Evolutionary conservation across 2,797 vertebrate species (phyloP).

Genomic region (Helarctos malayanus): DNA sequence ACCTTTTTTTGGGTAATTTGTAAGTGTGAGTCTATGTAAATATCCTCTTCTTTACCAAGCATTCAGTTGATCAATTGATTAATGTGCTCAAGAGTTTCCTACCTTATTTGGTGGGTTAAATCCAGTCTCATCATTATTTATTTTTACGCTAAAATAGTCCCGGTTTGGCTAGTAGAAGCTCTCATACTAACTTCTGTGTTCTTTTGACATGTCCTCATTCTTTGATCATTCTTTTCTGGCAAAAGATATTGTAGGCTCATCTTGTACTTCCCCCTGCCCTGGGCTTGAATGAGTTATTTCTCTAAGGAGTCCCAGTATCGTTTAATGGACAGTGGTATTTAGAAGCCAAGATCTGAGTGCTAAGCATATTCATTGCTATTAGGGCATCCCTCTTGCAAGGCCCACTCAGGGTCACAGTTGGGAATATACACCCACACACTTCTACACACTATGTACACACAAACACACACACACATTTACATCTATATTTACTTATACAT

Average conservation of each 20-base stretch:
- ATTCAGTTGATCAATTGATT: not conserved
- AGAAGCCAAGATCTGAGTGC: not conserved
- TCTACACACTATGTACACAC: not conserved
- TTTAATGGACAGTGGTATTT: slow-evolving; percentile 16
- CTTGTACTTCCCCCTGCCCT: not conserved
- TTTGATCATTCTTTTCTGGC: not conserved
- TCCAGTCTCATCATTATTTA: not conserved
- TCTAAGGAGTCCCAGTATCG: not conserved
- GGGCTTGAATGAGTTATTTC: not conserved
- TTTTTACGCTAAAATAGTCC: not conserved
- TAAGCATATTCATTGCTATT: not conserved
- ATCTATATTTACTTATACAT: not conserved
- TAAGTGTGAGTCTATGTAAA: not conserved
- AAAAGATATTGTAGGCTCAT: not conserved
- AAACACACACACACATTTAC: not conserved
- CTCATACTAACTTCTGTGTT: not conserved
- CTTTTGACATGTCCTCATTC: not conserved
- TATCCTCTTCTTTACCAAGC: not conserved
- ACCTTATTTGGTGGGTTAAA: not conserved
- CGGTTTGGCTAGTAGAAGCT: not conserved
- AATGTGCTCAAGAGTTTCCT: not conserved
- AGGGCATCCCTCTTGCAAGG: not conserved
- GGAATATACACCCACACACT: not conserved
- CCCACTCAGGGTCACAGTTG: not conserved
- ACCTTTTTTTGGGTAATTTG: not conserved